Conservation (phyloP, 2,113 vertebrate species). For the Chloebia gouldiae region DNA sequence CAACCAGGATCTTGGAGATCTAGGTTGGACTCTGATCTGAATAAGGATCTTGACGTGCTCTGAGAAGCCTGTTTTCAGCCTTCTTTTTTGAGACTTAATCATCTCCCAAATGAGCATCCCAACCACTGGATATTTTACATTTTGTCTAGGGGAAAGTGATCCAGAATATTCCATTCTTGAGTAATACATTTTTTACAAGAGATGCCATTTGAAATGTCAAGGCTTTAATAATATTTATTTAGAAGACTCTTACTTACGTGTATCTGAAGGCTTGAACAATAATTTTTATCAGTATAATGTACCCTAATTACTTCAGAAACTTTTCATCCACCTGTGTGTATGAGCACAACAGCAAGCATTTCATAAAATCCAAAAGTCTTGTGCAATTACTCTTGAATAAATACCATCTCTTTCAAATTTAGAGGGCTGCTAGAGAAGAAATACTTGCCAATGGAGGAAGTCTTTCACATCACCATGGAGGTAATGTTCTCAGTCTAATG, state of each 20-base stretch:
- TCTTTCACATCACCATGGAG: slow-evolving; percentile 98
- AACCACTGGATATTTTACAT: background rate
- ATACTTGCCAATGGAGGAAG: slow-evolving; percentile 98
- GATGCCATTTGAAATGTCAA: background rate
- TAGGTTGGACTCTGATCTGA: background rate
- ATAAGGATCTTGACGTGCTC: background rate
- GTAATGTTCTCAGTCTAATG: slow-evolving; percentile 72
- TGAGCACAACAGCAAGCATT: background rate
- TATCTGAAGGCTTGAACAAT: background rate
- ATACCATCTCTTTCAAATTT: slow-evolving; percentile 44
- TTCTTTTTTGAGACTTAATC: background rate
- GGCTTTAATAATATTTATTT: background rate
- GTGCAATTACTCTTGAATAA: background rate
- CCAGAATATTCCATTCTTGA: background rate
- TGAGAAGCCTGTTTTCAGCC: background rate
- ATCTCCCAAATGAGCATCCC: background rate
- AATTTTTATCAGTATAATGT: background rate
- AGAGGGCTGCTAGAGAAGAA: slow-evolving; percentile 96
- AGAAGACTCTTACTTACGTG: background rate
- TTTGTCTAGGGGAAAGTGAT: background rate
- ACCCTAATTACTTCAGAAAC: background rate
- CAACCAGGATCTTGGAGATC: background rate
- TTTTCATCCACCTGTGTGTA: background rate
- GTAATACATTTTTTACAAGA: background rate
- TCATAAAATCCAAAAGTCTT: background rate